Conservation (phyloP, 1,140 invertebrate genomes). For the Cydia splendana region DNA sequence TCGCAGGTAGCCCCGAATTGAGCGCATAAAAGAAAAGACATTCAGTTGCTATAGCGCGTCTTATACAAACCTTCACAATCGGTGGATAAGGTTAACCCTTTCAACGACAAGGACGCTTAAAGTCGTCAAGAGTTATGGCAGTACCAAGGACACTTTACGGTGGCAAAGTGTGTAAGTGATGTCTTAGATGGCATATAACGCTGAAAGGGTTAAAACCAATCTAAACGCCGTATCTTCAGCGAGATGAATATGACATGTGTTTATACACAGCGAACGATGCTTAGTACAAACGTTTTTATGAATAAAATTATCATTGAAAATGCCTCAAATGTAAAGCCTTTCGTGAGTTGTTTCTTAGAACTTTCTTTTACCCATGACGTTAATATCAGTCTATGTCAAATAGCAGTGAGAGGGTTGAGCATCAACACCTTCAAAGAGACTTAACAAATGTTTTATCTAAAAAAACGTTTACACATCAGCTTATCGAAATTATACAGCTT, state of each 20-base stretch:
- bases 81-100: conserved; percentile 1
- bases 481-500: not conserved
- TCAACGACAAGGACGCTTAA: not conserved
- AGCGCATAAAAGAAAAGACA: conserved; percentile 30
- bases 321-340: too few relatives aligned
- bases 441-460: not conserved
- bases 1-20: conserved; percentile 21
- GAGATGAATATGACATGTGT: not conserved
- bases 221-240: not conserved
- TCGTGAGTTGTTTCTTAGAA: too few relatives aligned
- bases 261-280: too few relatives aligned
- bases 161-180: not conserved
- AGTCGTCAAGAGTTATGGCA: not conserved
- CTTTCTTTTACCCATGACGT: too few relatives aligned
- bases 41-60: conserved; percentile 28
- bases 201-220: not conserved
- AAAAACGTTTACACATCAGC: not conserved
- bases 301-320: not conserved
- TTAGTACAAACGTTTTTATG: not conserved
- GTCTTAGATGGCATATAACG: not conserved
- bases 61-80: conserved; percentile 22
- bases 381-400: too few relatives aligned
- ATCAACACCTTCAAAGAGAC: too few relatives aligned
- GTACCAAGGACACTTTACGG: not conserved
- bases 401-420: too few relatives aligned